These are phyloP conservation scores for Drosophila arawakana DNA, from an alignment of 1,140 invertebrate genomes.

Conservation along the genomic window DNA sequence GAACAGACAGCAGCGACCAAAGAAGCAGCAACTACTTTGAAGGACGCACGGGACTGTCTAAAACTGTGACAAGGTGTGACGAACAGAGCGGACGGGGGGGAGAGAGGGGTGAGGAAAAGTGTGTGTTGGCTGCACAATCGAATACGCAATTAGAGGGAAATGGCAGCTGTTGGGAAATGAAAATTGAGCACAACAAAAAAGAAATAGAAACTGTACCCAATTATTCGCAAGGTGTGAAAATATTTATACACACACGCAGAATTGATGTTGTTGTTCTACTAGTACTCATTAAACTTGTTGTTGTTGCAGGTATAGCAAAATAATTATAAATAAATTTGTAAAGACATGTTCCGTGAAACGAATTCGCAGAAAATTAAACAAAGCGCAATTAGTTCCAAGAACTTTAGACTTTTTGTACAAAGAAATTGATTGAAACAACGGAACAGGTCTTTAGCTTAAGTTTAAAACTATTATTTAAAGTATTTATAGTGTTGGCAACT, in stretches of 20 bases:
- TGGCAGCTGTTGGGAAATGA: slow-evolving; percentile 30
- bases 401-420: neutral
- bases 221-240: slow-evolving; percentile 61
- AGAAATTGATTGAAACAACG: neutral
- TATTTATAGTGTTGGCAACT: slow-evolving; percentile 17
- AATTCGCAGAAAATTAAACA: slow-evolving; percentile 17
- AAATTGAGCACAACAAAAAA: neutral
- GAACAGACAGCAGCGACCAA: slow-evolving; percentile 54
- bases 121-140: slow-evolving; percentile 37
- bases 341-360: slow-evolving; percentile 25
- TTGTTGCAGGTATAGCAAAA: slow-evolving; percentile 43
- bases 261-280: slow-evolving; percentile 24
- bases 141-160: slow-evolving; percentile 39
- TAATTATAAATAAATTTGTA: slow-evolving; percentile 41
- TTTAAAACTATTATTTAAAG: neutral
- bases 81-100: slow-evolving; percentile 11
- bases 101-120: no score
- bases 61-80: slow-evolving; percentile 75
- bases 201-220: slow-evolving; percentile 35
- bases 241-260: slow-evolving; percentile 30
- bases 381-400: slow-evolving; percentile 3
- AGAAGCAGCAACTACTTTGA: slow-evolving; percentile 64
- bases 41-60: slow-evolving; percentile 59
- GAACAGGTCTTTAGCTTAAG: neutral
- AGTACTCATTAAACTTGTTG: slow-evolving; percentile 17